Base-by-base conservation (phyloP, 2,797 vertebrate species). In the Sebastes goodei region DNA sequence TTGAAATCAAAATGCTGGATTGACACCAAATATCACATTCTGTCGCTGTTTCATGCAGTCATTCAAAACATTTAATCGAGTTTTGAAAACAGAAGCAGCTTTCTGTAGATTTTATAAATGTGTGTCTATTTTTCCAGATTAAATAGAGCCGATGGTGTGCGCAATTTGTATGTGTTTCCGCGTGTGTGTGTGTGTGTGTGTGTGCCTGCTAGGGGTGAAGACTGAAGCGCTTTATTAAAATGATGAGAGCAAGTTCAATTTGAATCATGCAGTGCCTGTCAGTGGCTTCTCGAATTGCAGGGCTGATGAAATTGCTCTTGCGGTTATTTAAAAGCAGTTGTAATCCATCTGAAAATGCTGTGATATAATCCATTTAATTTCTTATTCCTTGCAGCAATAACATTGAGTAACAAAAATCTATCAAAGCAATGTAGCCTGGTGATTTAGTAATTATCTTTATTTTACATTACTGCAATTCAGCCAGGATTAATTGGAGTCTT, bases 261-360 rank as follows among this genome's bases (percentile, higher is more conserved):
- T 95, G 94, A 96, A 95, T 96, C 94, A 93, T 87, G 90, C 94
- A 88, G 94, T 90, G 94, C 89, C 95, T 96, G 95, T 96, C 96
- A 94, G 93, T 94, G 91, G 93, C 93, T 94, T 94, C 95, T 95
- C 88, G 80, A 95, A 95, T 95, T 94, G 94, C 92, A 90, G 82
- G 82, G 91, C 92, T 94, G 95, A 96, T 96, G 95, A 95, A 96
- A 96, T 96, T 96, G 95, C 95, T 95, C 94, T 94, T 90, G 93
- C 90, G 86, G 95, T 96, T 96, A 96, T 96, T 96, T 96, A 96
- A 96, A 96, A 96, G 94, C 94, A 96, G 95, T 96, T 96, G 96
- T 96, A 96, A 96, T 96, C 95, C 94, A 95, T 96, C 95, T 96
- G 94, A 96, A 96, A 96, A 95, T 90, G 90, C 92, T 93, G 92